Base-by-base conservation (phyloP, 2,113 vertebrate genomes). In the Bolborhynchus lineola region DNA sequence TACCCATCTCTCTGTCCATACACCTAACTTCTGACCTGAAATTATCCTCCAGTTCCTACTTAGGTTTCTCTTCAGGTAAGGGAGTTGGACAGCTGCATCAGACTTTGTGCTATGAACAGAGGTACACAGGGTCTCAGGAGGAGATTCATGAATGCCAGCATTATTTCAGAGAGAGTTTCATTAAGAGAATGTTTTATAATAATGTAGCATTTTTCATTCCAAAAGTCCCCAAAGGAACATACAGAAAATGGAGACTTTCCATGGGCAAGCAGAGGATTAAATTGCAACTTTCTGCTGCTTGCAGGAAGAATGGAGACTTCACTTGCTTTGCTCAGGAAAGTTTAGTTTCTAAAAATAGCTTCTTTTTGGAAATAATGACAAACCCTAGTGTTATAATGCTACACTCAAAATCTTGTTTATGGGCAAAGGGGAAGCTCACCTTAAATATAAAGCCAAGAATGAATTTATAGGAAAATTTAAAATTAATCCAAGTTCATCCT, bases 131-230 rank as follows among this genome's bases (percentile, higher is more conserved):
- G 35, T 1, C 39, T 63, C 52, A 18, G 26, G 50, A 79, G 25
- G 76, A 91, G 78, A 88, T 64, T 67, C 60, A 81, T 93, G 82
- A 92, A 0, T 81, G 88, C 37, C 53, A 67, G 59, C 68, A 42
- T 25, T 37, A 72, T 68, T 47, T 84, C 86, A 68, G 39, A 75
- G 46, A 0, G 7, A 90, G 69, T 87, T 90, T 94, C 72, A 82
- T 96, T 96, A 93, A 25, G 44, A n/a, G 65, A 53, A 81, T 88
- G 55, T 57, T 90, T 96, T 93, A 86, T 90, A 88, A 69, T 69
- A 31, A 69, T 29, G 33, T 3, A 89, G 28, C 52, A 23, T 71
- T 88, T 81, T 91, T 92, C 76, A 88, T 93, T 90, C 93, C 82
- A 65, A 88, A 90, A 62, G 20, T 94, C 52, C 95, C 64, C 90